phyloP scores from a whole-genome alignment of 2,888 invertebrate genomes.

The Mesochorus sp. region DNA sequence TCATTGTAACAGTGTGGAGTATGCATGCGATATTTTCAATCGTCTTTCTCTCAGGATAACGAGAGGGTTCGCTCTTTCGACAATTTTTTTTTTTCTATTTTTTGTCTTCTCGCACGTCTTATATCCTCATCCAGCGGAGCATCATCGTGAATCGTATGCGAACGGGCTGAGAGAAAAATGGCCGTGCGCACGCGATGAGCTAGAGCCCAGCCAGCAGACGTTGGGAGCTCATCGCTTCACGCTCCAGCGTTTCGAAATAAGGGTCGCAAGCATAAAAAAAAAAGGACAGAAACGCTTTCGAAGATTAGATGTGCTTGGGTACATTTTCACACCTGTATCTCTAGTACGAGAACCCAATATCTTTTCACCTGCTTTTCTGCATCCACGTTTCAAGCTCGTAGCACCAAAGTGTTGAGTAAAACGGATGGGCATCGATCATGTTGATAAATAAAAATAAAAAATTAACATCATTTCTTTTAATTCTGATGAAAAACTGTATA shows the following conservation, averaged over 20 bases:
- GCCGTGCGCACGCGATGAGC: not conserved
- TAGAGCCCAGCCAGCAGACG: slow-evolving; percentile 11
- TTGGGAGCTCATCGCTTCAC: slow-evolving; percentile 62
- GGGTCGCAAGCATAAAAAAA: slow-evolving; percentile 61
- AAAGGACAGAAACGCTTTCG: slow-evolving; percentile 41
- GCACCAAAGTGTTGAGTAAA: no score
- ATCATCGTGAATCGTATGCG: slow-evolving; percentile 25
- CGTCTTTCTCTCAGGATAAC: slow-evolving; percentile 29
- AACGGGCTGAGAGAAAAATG: slow-evolving; percentile 16
- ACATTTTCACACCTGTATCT: slow-evolving; percentile 67
- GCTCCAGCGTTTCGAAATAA: slow-evolving; percentile 74
- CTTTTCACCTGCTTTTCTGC: not conserved
- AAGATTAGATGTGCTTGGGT: slow-evolving; percentile 68
- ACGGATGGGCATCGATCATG: not conserved
- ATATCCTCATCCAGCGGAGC: slow-evolving; percentile 42
- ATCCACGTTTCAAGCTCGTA: not conserved
- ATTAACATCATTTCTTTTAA: no score
- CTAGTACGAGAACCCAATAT: not conserved
- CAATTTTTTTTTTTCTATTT: slow-evolving; percentile 32
- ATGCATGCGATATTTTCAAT: slow-evolving; percentile 21
- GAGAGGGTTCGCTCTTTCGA: slow-evolving; percentile 24
- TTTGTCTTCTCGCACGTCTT: slow-evolving; percentile 21
- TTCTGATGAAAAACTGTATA: no score
- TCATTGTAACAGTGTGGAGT: not conserved
- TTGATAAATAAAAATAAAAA: no score